Percentiles rank a stretch among this genome's conserved stretches.
Evolutionary conservation across 2,888 invertebrate species (phyloP).

Genomic region (Chymomyza fuscimana): DNA sequence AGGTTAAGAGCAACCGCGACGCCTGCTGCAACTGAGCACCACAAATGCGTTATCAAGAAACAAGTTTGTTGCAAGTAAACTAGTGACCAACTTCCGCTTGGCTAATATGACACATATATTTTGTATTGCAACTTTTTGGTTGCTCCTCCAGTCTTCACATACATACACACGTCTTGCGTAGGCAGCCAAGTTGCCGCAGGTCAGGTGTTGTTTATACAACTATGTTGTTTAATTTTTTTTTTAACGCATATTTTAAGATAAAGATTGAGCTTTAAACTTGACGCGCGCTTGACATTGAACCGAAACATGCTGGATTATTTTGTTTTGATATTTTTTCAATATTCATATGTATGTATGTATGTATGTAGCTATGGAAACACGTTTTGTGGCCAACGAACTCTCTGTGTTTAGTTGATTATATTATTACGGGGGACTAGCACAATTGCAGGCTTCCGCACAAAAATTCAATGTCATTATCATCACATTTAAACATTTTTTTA

Average conservation of each 20-base stretch:
- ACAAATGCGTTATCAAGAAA: conserved; percentile 28
- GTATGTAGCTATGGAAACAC: conserved; percentile 33
- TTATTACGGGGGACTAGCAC: conserved; percentile 28
- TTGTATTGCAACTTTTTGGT: background rate
- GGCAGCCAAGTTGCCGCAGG: conserved; percentile 55
- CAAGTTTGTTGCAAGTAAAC: conserved; percentile 35
- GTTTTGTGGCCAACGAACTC: conserved; percentile 58
- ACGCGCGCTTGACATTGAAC: conserved; percentile 64
- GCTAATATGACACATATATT: conserved; percentile 36
- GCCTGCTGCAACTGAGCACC: background rate
- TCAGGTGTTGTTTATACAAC: conserved; percentile 41
- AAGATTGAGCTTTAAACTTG: conserved; percentile 26
- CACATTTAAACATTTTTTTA: conserved; percentile 38
- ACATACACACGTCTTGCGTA: background rate
- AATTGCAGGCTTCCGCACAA: conserved; percentile 62
- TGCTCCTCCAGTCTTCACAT: background rate
- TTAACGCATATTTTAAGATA: conserved; percentile 41
- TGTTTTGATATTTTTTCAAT: conserved; percentile 18
- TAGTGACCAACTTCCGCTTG: conserved; percentile 47
- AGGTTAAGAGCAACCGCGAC: conserved; percentile 29
- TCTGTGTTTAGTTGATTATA: conserved; percentile 11
- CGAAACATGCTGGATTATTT: conserved; percentile 46
- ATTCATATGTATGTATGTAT: background rate
- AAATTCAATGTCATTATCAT: conserved; percentile 61
- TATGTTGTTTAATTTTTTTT: conserved; percentile 26